Evolutionary conservation across 2,113 vertebrate species (phyloP).

Genomic region (Prunella fulvescens): DNA sequence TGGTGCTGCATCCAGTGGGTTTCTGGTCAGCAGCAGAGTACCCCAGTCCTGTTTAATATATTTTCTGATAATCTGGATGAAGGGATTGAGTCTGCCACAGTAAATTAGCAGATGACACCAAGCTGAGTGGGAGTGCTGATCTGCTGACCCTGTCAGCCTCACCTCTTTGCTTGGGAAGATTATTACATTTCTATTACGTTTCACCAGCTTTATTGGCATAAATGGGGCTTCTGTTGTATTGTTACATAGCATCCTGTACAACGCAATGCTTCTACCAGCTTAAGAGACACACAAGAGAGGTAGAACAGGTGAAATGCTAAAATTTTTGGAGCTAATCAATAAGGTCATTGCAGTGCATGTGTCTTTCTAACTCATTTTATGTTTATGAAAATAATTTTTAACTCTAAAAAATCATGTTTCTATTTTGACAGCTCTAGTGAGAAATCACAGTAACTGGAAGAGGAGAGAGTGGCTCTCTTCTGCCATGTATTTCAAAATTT

Average conservation of each 20-base stretch:
- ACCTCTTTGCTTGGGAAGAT: not conserved
- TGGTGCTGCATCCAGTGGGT: too few species aligned
- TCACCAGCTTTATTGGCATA: not conserved
- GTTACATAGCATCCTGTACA: not conserved
- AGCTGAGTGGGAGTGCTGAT: not conserved
- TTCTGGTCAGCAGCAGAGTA: accelerated
- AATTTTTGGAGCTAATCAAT: not conserved
- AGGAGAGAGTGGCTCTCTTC: not conserved
- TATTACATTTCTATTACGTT: not conserved
- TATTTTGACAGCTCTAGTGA: not conserved
- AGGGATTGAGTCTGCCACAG: too few species aligned
- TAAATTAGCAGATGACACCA: not conserved
- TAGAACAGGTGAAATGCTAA: not conserved
- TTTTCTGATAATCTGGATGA: not conserved
- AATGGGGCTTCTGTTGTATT: not conserved
- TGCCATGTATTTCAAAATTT: not conserved
- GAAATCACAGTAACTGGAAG: not conserved
- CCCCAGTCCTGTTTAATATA: not conserved
- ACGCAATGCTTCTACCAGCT: not conserved
- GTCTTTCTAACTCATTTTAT: not conserved
- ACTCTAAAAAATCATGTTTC: not conserved
- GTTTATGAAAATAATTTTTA: not conserved
- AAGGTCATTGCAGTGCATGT: not conserved
- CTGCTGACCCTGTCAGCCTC: not conserved
- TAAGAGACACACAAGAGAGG: not conserved